Conservation (phyloP, 30 jellyfish, hydroid and myxozoan genomes). For the Euphysa ruthae region DNA sequence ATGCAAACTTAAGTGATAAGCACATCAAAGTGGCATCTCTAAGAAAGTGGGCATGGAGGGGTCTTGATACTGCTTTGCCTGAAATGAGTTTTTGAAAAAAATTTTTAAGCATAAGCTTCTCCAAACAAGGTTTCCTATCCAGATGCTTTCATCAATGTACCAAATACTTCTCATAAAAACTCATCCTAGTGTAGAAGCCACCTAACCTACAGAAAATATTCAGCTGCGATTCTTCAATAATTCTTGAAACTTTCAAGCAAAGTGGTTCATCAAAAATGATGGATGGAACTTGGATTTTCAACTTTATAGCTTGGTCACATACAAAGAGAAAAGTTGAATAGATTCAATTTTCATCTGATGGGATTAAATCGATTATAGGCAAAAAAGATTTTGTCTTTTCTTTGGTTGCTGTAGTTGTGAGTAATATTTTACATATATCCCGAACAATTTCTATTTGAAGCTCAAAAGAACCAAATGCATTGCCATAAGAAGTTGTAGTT, state of each 20-base stretch:
- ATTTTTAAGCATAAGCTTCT: not conserved
- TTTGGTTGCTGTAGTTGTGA: too few relatives aligned
- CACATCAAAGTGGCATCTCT: conserved; percentile 46
- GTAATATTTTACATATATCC: conserved; percentile 38
- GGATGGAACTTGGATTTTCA: conserved; percentile 17
- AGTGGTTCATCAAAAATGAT: conserved; percentile 53
- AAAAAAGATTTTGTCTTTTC: conserved; percentile 1
- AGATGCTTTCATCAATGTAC: conserved; percentile 50
- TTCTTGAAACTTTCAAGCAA: conserved; percentile 41
- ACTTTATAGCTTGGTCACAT: conserved; percentile 22
- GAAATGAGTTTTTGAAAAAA: conserved; percentile 34
- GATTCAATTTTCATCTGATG: conserved; percentile 47
- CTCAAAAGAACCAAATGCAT: too few relatives aligned
- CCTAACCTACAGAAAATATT: conserved; percentile 45
- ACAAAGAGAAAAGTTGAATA: conserved; percentile 38
- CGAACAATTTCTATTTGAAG: conserved; percentile 42
- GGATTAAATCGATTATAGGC: conserved; percentile 50
- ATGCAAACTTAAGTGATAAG: too few relatives aligned
- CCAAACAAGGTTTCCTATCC: conserved; percentile 41
- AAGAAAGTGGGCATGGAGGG: conserved; percentile 33
- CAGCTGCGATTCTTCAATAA: conserved; percentile 28
- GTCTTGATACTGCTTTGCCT: conserved; percentile 35
- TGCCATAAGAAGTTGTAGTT: too few relatives aligned
- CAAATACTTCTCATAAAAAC: conserved; percentile 52
- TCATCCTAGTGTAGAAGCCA: conserved; percentile 54